Evolutionary conservation across 2,888 invertebrate genomes (phyloP), one percentile per base, ranked within the genome.

Genomic region (Phortica okadai): DNA sequence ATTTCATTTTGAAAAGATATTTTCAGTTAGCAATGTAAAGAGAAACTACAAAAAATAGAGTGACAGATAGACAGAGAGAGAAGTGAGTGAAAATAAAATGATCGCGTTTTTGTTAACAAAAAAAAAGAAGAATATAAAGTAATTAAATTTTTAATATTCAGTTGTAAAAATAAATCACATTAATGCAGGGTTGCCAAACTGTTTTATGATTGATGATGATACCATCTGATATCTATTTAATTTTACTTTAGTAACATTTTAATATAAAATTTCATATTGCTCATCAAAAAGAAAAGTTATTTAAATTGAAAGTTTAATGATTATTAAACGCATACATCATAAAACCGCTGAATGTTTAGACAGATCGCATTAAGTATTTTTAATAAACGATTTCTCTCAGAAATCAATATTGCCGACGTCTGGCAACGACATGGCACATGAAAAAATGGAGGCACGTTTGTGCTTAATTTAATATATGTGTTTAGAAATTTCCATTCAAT

Each of bases 381-480:
- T 21, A 21, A 21, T 21, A 21, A 21, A 21, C 21, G 21, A 21
- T 21, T 21, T 21, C 21, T 16, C n/a, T 59, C n/a, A 59, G 8
- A 59, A 59, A 16, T 59, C 4, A 59, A 59, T 14, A 8, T 59
- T 59, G 4, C 45, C 6, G 74, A 72, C 76, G 25, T 62, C 62
- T 62, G 62, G 62, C 62, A 62, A 62, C 83, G 83, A 83, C 56
- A 14, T 56, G 14, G 56, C 56, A 56, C 1, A 5, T 62, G 62
- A 21, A 62, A 62, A 62, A 21, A 16, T 21, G 25, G 16, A 21
- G 6, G 59, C 62, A 21, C 21, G 25, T 14, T 14, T 64, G 64
- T 33, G 33, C 1, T 64, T 64, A 33, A 33, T 41, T 11, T 64
- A 11, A 8, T 83, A 83, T 14, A 50, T 50, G 50, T 50, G 14